These are phyloP conservation scores for Julus scanicus DNA, from an alignment of 2,888 invertebrate genomes.

Conservation along the genomic window DNA sequence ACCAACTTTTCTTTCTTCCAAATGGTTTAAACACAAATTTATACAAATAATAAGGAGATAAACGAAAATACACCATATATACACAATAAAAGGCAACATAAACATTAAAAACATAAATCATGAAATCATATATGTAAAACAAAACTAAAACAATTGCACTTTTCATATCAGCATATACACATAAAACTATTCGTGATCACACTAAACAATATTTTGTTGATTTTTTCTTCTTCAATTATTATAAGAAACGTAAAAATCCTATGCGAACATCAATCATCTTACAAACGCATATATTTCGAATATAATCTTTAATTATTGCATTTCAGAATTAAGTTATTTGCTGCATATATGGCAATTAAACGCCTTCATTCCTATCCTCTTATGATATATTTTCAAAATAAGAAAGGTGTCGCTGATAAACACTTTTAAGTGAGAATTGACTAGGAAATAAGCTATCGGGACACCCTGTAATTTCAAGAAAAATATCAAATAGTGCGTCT, in stretches of 20 bases:
- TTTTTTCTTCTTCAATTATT: background rate
- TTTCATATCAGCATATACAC: constrained; percentile 20
- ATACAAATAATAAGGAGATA: background rate
- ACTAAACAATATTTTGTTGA: constrained; percentile 14
- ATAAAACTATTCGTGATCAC: constrained; percentile 29
- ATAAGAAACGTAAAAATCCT: constrained; percentile 44
- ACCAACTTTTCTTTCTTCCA: background rate
- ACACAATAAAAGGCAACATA: constrained; percentile 34
- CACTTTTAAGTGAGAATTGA: background rate
- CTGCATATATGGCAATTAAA: background rate
- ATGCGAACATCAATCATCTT: constrained; percentile 28
- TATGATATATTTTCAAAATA: background rate
- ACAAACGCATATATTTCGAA: background rate
- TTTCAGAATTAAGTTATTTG: background rate
- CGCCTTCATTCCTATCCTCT: background rate
- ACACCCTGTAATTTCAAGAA: background rate
- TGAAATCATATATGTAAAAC: background rate
- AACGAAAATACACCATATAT: constrained; percentile 36
- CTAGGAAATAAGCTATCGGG: background rate
- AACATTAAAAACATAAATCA: background rate
- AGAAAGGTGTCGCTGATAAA: background rate
- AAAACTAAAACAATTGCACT: constrained; percentile 6
- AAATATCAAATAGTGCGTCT: background rate
- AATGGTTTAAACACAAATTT: constrained; percentile 13
- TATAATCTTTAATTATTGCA: constrained; percentile 22